These are phyloP conservation scores for Neomorphus geoffroyi DNA, from an alignment of 2,797 vertebrate genomes.

Conservation along the genomic window DNA sequence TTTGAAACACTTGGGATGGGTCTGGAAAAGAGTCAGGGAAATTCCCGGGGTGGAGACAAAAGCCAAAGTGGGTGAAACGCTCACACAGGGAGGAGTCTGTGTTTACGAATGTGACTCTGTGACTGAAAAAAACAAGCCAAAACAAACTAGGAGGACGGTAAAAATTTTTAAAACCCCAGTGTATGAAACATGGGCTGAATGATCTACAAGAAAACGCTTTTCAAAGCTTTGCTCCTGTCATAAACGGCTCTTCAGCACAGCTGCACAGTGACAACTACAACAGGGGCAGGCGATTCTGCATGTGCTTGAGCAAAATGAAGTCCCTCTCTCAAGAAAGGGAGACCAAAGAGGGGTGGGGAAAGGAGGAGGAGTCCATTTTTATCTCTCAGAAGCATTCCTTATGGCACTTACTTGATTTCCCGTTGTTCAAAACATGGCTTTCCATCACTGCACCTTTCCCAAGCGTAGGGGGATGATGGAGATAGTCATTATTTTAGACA, in stretches of 20 bases:
- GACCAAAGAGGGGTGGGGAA: neutral
- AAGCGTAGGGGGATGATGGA: neutral
- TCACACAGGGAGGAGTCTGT: neutral
- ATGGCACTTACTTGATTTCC: accelerated
- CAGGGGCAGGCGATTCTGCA: neutral
- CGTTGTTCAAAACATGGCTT: neutral
- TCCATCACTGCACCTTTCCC: neutral
- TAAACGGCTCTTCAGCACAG: neutral
- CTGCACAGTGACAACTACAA: neutral
- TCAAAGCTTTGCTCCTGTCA: neutral
- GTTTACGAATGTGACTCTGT: neutral
- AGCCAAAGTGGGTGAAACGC: neutral
- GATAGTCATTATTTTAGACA: neutral
- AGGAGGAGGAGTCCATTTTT: neutral
- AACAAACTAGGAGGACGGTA: neutral
- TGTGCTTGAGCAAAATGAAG: neutral
- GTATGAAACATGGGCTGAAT: neutral
- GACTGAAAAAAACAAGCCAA: neutral
- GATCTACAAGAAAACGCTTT: neutral
- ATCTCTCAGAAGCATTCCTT: neutral
- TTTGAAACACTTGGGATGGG: neutral
- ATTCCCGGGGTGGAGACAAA: neutral
- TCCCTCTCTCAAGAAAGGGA: neutral
- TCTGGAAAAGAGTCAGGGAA: neutral
- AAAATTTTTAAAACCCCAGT: neutral